Evolutionary conservation across 1,140 invertebrate genomes (phyloP).

Genomic region (Macrostomum lignano): DNA sequence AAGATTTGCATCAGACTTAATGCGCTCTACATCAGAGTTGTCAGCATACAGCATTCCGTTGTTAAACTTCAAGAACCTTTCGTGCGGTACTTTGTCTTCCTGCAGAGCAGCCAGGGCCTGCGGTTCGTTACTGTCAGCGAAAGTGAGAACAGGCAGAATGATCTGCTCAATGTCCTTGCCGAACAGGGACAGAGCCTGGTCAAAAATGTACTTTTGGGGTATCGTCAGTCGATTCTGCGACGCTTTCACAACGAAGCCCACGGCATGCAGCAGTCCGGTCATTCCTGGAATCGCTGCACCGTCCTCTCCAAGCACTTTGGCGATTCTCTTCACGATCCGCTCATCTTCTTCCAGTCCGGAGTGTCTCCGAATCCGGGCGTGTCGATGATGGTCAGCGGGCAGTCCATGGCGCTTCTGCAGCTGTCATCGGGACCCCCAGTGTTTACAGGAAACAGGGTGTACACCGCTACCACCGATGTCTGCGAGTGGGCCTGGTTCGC

Average conservation of each 20-base stretch:
- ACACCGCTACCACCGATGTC: slow-evolving; percentile 10
- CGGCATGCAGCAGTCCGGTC: too few relatives aligned
- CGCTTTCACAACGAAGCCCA: slow-evolving; percentile 5
- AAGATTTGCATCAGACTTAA: too few relatives aligned
- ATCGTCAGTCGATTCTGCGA: slow-evolving; percentile 1
- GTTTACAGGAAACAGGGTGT: slow-evolving; percentile 6
- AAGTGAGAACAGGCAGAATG: slow-evolving; percentile 11
- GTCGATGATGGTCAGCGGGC: too few relatives aligned
- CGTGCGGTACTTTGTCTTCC: slow-evolving; percentile 8
- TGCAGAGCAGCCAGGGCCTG: slow-evolving; percentile 9
- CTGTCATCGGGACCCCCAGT: too few relatives aligned
- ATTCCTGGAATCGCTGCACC: too few relatives aligned
- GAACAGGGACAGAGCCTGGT: slow-evolving; percentile 11
- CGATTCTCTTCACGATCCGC: too few relatives aligned
- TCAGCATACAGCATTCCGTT: too few relatives aligned
- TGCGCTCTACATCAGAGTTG: too few relatives aligned
- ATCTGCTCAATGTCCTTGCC: slow-evolving; percentile 11
- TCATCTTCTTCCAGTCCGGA: too few relatives aligned
- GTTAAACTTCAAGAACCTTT: slow-evolving; percentile 7
- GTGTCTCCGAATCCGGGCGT: too few relatives aligned
- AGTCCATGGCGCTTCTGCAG: too few relatives aligned
- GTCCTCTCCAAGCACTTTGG: too few relatives aligned
- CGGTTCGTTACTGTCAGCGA: slow-evolving; percentile 9
- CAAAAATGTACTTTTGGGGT: slow-evolving; percentile 10
- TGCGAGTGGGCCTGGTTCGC: slow-evolving; percentile 8